phyloP scores from a whole-genome alignment of 2,888 invertebrate genomes.

The Perithous albicinctus region DNA sequence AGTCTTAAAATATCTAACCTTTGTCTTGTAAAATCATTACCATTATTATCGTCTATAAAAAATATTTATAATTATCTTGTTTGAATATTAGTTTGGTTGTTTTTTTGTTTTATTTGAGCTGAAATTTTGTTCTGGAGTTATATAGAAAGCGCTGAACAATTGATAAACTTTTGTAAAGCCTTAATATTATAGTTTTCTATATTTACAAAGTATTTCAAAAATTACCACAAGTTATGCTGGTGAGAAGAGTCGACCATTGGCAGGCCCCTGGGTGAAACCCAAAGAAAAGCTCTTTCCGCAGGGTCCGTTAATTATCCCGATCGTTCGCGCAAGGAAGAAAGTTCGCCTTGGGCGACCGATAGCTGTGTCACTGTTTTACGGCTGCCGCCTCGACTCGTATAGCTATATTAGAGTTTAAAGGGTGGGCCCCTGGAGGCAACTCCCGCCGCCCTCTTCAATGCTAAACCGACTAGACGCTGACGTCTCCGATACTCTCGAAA shows the following conservation, averaged over 20 bases:
- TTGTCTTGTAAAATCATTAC: neutral
- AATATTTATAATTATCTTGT: neutral
- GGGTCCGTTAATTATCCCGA: slow-evolving; percentile 66
- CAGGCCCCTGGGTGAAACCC: slow-evolving; percentile 33
- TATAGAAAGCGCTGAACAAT: neutral
- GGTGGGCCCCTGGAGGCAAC: slow-evolving; percentile 56
- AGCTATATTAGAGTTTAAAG: slow-evolving; percentile 53
- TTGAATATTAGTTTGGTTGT: no score
- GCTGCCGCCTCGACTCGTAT: slow-evolving; percentile 40
- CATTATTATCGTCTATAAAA: neutral
- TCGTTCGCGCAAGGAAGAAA: slow-evolving; percentile 63
- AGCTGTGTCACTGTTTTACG: slow-evolving; percentile 68
- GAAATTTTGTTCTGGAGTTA: no score
- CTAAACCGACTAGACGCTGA: slow-evolving; percentile 70
- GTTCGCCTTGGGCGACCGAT: slow-evolving; percentile 56
- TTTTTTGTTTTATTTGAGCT: no score
- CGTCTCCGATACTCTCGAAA: slow-evolving; percentile 71
- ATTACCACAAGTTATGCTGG: neutral
- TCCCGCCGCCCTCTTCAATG: slow-evolving; percentile 55
- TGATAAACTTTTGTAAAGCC: neutral
- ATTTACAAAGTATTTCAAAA: slow-evolving; percentile 5
- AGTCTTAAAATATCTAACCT: no score
- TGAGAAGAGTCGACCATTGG: slow-evolving; percentile 34
- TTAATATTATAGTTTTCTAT: neutral
- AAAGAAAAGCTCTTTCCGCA: slow-evolving; percentile 59